Evolutionary conservation across 2,888 invertebrate species (phyloP).

Genomic region (Congeria kusceri): DNA sequence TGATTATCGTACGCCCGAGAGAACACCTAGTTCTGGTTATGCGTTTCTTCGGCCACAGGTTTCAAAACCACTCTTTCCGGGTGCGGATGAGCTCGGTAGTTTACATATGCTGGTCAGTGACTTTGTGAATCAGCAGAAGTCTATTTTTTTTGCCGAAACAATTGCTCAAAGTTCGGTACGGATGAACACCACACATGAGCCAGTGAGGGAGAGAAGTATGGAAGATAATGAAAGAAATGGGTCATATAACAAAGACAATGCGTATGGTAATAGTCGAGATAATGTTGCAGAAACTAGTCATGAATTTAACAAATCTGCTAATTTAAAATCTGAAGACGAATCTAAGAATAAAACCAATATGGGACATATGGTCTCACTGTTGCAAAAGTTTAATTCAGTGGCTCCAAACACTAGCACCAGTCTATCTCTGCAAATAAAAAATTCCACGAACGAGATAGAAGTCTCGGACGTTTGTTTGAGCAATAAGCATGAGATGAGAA

Average conservation of each 20-base stretch:
- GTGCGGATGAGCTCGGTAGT: slow-evolving; percentile 15
- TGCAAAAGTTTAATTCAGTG: slow-evolving; percentile 38
- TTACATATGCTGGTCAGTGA: too few relatives aligned
- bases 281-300: too few relatives aligned
- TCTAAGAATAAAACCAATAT: not conserved
- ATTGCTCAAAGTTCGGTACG: too few relatives aligned
- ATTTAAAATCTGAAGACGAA: not conserved
- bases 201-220: too few relatives aligned
- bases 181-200: too few relatives aligned
- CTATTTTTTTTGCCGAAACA: too few relatives aligned
- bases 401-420: not conserved
- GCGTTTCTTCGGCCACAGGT: slow-evolving; percentile 28
- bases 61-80: slow-evolving; percentile 53
- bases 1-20: slow-evolving; percentile 52
- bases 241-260: too few relatives aligned
- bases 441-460: not conserved
- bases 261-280: too few relatives aligned
- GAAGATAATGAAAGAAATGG: too few relatives aligned
- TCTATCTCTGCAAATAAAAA: not conserved
- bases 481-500: not conserved
- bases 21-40: slow-evolving; percentile 23
- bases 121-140: too few relatives aligned
- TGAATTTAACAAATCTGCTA: not conserved
- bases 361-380: slow-evolving; percentile 44
- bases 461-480: not conserved